Base-by-base conservation (phyloP, 1,140 invertebrate species). In the Ceratosolen solmsi region DNA sequence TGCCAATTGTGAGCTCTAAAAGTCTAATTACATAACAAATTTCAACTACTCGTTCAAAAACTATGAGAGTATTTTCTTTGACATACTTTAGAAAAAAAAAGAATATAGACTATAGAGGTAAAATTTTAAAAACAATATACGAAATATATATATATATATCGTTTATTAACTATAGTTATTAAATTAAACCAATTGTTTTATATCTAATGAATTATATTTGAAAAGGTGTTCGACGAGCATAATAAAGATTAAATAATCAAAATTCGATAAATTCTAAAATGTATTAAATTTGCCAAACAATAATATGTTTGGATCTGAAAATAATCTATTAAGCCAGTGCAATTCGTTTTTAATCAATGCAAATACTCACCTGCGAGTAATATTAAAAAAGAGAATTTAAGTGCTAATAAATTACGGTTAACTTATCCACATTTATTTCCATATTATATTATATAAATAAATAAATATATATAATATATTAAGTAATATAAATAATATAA, bases 41-140 rank as follows among this genome's bases (percentile, higher is more conserved):
- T 68, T 68, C 63, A 68, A 38, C 63, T 68, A 68, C 38, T 68
- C 36, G 4, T 27, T n/a, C 36, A n/a, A 68, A 68, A 38, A 36
- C 2, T n/a, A 4, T n/a, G 63, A n/a, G 36, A 68, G n/a, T 38
- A 38, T 68, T 38, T 38, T 36, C 20, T 38, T 38, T 68, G 63
- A 68, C 63, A 68, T 11, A 68, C 63, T 38, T 68, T 63, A 1
- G 5, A 33, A 33, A 58, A 58, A 58, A 63, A 46, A 46, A 46
- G 41, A n/a, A n/a, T n/a, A 46, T 5, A 46, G 41, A 46, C 41
- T 5, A 5, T 46, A 46, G 41, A 46, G 41, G 41, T 7, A 13
- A 46, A 13, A 13, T 46, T 54, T 22, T 54, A 22, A 46, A 46
- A 46, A 8, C 13, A 46, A 46, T 8, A n/a, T n/a, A n/a, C n/a